Conservation (phyloP, 2,113 vertebrate species). For the Nymphicus hollandicus region DNA sequence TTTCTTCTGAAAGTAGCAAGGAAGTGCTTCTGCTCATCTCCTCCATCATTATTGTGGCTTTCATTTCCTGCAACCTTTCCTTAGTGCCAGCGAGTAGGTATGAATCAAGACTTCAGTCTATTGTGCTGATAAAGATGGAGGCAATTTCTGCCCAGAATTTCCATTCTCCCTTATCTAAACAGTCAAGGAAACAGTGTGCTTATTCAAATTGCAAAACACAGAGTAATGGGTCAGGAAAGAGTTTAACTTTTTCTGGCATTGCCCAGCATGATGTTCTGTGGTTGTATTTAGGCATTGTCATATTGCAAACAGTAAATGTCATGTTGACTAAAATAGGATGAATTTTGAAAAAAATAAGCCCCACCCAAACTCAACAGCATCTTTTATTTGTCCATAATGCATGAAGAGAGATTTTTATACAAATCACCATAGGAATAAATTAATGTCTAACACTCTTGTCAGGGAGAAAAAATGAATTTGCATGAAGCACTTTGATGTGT, state of each 20-base stretch:
- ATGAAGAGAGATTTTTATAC: background rate
- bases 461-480: background rate
- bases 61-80: background rate
- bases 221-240: background rate
- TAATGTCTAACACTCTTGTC: background rate
- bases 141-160: background rate
- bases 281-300: background rate
- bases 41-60: background rate
- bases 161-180: background rate
- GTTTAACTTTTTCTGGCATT: background rate
- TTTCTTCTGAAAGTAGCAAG: background rate
- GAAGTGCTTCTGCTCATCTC: background rate
- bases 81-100: background rate
- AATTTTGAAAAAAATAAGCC: background rate
- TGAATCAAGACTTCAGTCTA: background rate
- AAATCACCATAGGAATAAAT: background rate
- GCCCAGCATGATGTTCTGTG: background rate
- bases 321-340: background rate
- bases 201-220: background rate
- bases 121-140: background rate
- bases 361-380: background rate
- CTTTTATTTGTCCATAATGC: background rate
- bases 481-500: background rate
- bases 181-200: background rate
- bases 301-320: background rate